A percentile compares a stretch with the other conserved stretches of the same genome.
Evolutionary conservation across 2,888 invertebrate species (phyloP).

Genomic region (Polylopha cassiicola): DNA sequence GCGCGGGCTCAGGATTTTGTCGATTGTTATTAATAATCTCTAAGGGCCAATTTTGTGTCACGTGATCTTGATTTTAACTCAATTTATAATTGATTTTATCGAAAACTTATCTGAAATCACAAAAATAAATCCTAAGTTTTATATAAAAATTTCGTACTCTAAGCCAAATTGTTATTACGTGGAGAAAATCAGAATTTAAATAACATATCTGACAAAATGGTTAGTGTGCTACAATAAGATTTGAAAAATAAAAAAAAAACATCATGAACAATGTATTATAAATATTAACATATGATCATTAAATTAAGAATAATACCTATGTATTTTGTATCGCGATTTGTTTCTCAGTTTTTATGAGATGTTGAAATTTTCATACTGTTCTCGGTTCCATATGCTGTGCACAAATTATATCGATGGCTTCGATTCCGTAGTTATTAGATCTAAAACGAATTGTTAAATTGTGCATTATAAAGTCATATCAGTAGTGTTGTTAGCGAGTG

Average conservation of each 20-base stretch:
- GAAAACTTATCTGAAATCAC: constrained; percentile 44
- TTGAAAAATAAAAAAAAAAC: constrained; percentile 56
- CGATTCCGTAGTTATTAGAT: constrained; percentile 54
- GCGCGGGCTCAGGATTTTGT: too few species aligned
- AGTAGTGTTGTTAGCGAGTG: constrained; percentile 47
- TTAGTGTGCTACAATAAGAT: constrained; percentile 77
- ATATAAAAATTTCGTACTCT: constrained; percentile 55
- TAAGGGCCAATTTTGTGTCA: too few species aligned
- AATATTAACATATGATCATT: constrained; percentile 66
- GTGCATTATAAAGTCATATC: constrained; percentile 62
- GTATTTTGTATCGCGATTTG: constrained; percentile 74
- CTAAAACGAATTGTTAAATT: constrained; percentile 62
- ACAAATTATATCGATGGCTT: constrained; percentile 66
- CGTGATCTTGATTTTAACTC: constrained; percentile 28
- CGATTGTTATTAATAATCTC: too few species aligned
- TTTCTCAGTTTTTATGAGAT: constrained; percentile 73
- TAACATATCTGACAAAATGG: constrained; percentile 77
- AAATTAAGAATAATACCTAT: constrained; percentile 71
- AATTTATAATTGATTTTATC: constrained; percentile 50
- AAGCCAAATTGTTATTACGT: constrained; percentile 73
- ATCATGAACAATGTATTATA: constrained; percentile 74
- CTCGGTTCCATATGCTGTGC: constrained; percentile 68
- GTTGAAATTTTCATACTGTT: constrained; percentile 64
- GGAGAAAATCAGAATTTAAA: constrained; percentile 77
- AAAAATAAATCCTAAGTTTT: constrained; percentile 51